Evolutionary conservation across 1,140 invertebrate genomes (phyloP), one percentile per base, ranked within the genome.

Genomic region (Cataglyphis hispanica): DNA sequence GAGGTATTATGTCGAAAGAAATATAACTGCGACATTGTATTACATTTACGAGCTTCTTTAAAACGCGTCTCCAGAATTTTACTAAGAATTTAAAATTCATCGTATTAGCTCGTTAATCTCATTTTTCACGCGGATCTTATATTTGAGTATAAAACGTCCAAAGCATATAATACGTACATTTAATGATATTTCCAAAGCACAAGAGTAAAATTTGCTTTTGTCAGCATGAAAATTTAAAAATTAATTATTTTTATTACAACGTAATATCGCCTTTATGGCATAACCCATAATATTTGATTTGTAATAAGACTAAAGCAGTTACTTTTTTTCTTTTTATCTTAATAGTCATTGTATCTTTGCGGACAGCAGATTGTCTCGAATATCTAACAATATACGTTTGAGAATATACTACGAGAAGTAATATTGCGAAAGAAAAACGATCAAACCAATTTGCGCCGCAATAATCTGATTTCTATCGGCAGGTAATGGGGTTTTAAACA

Each of bases 401-500:
- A 34, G 37, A 60, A 74, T 83, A 46, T 67, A 25, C 0, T 37
- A 43, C 43, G 13, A n/a, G n/a, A 19, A 4, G n/a, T 31, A 60
- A 72, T 27, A 83, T 74, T 74, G 53, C 53, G 53, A 83, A 83
- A 83, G 37, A 72, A 83, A 83, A 60, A 27, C 53, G 19, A 27
- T 46, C 67, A 61, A n/a, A 74, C 53, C 34, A 60, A 58, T 27
- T 27, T 16, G 25, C 22, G 37, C 8, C 37, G 11, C 19, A 43
- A n/a, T 83, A 83, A 83, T 83, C 27, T 34, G 78, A 83, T 83
- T 83, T 83, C 7, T 67, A 83, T 74, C 37, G 78, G 25, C 37
- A 60, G 11, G 67, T 74, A 83, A 61, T 60, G 53, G 67, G 37
- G 25, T 72, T 70, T 74, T 56, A 46, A 83, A 83, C 13, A 53